Evolutionary conservation across 2,888 invertebrate species (phyloP).

Genomic region (Clistopyga incitator): DNA sequence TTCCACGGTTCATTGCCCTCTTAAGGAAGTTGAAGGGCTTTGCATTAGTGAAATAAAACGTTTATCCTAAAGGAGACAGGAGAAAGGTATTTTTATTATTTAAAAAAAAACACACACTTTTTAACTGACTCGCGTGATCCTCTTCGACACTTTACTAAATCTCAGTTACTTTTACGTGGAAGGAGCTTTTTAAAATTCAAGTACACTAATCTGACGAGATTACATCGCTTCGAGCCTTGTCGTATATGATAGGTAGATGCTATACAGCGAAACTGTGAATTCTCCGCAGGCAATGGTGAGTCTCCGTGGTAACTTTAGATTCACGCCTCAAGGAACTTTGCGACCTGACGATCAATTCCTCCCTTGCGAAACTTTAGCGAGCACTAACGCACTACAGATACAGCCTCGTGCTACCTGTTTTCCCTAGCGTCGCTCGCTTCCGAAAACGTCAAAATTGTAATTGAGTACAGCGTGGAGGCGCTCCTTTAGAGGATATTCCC

Average conservation of each 20-base stretch:
- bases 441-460: constrained; percentile 17
- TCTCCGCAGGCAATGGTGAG: neutral
- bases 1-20: neutral
- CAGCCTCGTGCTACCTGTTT: neutral
- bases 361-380: constrained; percentile 1
- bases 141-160: neutral
- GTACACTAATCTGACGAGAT: constrained; percentile 1
- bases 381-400: neutral
- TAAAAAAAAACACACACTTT: too few relatives aligned
- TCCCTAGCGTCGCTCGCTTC: constrained; percentile 8
- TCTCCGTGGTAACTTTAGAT: constrained; percentile 12
- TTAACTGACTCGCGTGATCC: too few relatives aligned
- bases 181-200: neutral
- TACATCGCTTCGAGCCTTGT: neutral
- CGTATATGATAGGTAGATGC: neutral
- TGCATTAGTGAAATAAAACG: neutral
- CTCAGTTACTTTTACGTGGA: neutral
- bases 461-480: too few relatives aligned
- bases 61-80: too few relatives aligned
- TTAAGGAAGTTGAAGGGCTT: neutral
- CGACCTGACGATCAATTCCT: constrained; percentile 6
- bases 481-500: constrained; percentile 1
- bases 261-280: neutral
- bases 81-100: too few relatives aligned
- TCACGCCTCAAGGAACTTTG: constrained; percentile 24